phyloP scores from a whole-genome alignment of 2,888 invertebrate species.

The Megamerina dolium region DNA sequence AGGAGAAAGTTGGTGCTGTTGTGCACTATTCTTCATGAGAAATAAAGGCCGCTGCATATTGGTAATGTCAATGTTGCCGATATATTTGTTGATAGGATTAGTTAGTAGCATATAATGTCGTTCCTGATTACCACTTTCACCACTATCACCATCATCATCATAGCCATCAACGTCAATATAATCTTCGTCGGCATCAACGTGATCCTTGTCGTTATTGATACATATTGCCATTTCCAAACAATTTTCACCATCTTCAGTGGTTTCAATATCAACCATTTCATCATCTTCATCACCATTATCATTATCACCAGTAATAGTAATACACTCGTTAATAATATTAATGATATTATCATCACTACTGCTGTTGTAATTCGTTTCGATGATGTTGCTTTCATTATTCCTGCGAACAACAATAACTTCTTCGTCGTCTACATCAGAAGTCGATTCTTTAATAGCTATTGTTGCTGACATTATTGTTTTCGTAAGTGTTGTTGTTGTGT shows the following conservation, averaged over 20 bases:
- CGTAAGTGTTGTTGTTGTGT: too few relatives aligned
- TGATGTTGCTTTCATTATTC: conserved; percentile 8
- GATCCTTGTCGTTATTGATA: neutral
- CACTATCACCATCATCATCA: neutral
- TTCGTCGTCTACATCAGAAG: neutral
- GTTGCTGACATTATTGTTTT: neutral
- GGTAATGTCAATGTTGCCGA: too few relatives aligned
- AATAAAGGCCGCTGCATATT: too few relatives aligned
- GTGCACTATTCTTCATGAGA: too few relatives aligned
- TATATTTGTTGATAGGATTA: too few relatives aligned
- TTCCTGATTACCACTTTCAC: too few relatives aligned
- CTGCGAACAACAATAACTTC: neutral
- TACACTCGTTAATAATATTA: neutral
- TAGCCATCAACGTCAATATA: conserved; percentile 3
- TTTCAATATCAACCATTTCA: conserved; percentile 81
- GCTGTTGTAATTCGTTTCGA: neutral
- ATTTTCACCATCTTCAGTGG: conserved; percentile 80
- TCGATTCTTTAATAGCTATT: neutral
- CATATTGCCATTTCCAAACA: too few relatives aligned
- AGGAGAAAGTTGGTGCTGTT: too few relatives aligned
- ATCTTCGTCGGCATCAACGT: neutral
- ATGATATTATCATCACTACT: neutral
- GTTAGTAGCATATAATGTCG: too few relatives aligned
- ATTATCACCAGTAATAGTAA: conserved; percentile 5
- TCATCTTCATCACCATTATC: conserved; percentile 46